These are phyloP conservation scores for Brienomyrus longianalis DNA, from an alignment of 2,113 vertebrate species.

Conservation along the genomic window DNA sequence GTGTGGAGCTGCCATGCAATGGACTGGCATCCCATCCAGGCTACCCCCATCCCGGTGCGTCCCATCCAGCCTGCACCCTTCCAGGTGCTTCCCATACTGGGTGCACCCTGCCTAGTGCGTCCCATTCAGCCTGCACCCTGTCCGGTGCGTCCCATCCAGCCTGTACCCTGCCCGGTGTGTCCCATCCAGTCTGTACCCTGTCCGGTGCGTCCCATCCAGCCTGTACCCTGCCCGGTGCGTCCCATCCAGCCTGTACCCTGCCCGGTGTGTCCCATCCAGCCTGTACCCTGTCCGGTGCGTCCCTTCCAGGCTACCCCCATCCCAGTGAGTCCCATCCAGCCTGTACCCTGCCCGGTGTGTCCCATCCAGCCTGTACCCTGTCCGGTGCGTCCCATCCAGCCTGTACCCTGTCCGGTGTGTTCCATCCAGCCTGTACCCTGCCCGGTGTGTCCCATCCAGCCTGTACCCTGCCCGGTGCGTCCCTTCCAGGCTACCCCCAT, in stretches of 20 bases:
- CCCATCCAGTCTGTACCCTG: neutral
- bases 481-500: too few relatives aligned
- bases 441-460: too few relatives aligned
- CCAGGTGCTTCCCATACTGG: neutral
- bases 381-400: neutral
- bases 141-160: neutral
- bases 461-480: too few relatives aligned
- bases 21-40: neutral
- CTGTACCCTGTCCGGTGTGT: neutral
- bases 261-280: too few relatives aligned
- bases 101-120: neutral
- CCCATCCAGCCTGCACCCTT: neutral
- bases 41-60: neutral
- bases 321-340: too few relatives aligned
- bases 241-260: too few relatives aligned
- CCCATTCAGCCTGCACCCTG: neutral
- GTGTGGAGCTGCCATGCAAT: neutral
- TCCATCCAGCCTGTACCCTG: rapidly evolving
- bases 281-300: too few relatives aligned
- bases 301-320: too few relatives aligned
- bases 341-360: too few relatives aligned
- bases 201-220: neutral
- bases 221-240: rapidly evolving
- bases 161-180: neutral
- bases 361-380: too few relatives aligned